Evolutionary conservation across 53 echinoderm and acorn worm genomes (phyloP), one percentile per base, ranked within the genome.

Genomic region (Holothuria leucospilota): DNA sequence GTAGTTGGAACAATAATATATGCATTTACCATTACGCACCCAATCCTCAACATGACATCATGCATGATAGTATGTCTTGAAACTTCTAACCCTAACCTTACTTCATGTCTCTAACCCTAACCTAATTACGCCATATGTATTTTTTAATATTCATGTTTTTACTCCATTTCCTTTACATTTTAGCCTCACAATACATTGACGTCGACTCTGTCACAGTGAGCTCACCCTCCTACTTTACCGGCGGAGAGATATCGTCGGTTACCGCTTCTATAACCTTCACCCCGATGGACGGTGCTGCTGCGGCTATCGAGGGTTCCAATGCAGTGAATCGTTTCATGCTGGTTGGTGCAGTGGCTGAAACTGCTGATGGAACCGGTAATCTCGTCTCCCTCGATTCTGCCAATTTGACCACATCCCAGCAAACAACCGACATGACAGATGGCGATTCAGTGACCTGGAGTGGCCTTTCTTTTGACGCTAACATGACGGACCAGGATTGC

Each of bases 401-500:
- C n/a, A 86, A 74, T 14, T 75, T 94, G 51, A 52, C 91, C 16
- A 52, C 29, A 10, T 23, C 4, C 24, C 88, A 89, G 71, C 86
- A 85, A 61, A 51, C 77, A 18, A 65, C 65, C 11, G 39, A 72
- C 62, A 51, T 94, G 21, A 92, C 85, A 6, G 94, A 91, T 26
- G 91, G 75, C 28, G 82, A 30, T 21, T 64, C 89, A 18, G 74
- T 85, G 26, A 94, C 91, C 16, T 94, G 87, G 80, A 63, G 40
- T 84, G 58, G 59, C 20, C 83, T 94, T 29, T 13, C 71, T 10
- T 82, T 82, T 25, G 34, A 88, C 15, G 20, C 92, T 20, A 62
- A 92, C 39, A 82, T 92, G 28, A 89, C 94, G 67, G 25, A 40
- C 25, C 67, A 85, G 21, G 91, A 91, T 7, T 94, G 94, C 42